Evolutionary conservation across 2,888 invertebrate genomes (phyloP).

Genomic region (Pyrrhia umbra): DNA sequence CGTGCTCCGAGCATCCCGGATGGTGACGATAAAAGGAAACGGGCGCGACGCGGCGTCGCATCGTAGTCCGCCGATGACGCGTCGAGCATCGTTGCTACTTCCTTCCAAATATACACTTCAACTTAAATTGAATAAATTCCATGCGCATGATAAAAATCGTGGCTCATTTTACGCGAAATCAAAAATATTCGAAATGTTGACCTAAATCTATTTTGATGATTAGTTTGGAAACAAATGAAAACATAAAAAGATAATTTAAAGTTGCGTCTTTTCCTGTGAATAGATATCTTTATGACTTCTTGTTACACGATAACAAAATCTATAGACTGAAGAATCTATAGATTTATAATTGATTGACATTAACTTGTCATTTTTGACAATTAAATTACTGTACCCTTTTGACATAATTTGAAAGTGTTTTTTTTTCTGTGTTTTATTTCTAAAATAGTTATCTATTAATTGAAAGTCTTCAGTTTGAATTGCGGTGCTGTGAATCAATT

Average conservation of each 20-base stretch:
- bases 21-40: conserved; percentile 75
- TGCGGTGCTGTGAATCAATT: neutral
- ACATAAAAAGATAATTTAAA: neutral
- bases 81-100: conserved; percentile 53
- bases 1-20: conserved; percentile 77
- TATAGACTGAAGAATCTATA: neutral
- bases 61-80: conserved; percentile 52
- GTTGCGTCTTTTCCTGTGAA: neutral
- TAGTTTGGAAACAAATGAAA: neutral
- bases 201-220: neutral
- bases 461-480: neutral
- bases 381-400: neutral
- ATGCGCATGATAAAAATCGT: conserved; percentile 22
- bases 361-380: neutral
- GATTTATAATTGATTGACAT: neutral
- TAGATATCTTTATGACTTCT: neutral
- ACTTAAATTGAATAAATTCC: conserved; percentile 35
- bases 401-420: neutral
- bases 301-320: neutral
- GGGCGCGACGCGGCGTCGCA: conserved; percentile 61
- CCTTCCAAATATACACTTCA: conserved; percentile 49
- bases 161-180: neutral
- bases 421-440: neutral
- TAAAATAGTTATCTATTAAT: neutral
- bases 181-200: neutral